Base-by-base conservation (phyloP, 2,888 invertebrate species). In the Iselma pallidipennis region DNA sequence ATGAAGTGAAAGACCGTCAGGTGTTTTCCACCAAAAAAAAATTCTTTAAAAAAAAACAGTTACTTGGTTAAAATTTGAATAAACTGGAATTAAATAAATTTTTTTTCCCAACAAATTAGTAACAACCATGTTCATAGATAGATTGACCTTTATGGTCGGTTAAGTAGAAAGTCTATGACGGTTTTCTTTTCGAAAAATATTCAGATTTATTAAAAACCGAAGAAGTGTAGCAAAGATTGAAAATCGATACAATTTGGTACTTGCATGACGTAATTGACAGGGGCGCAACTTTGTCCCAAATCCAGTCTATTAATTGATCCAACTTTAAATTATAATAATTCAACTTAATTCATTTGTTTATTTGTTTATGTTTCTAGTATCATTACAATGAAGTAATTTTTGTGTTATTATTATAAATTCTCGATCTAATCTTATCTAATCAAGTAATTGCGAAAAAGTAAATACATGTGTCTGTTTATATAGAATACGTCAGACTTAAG, bases 81-180 rank as follows among this genome's bases (percentile, higher is more conserved):
- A 29, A 12, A 29, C 12, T 29, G 3, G 29, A 9, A 29, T 29
- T 29, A 29, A 29, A 10, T 29, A 6, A 25, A 25, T 14, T 7
- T 9, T 1, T 5, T 50, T 50, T 49, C 5, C 10, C 12, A 23
- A 23, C 49, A 37, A 16, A 16, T 37, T 37, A 37, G 5, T 37
- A 16, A 7, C 7, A 16, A 7, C 7, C 14, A 14, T 16, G 7
- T 16, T 7, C 21, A 49, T 26, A 5, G n/a, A 26, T 16, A 29
- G 52, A 16, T 33, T 29, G 52, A 52, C 26, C 19, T 52, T 52
- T 52, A 29, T 31, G 52, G 31, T 31, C 31, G 21, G 29, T 31
- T 52, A 28, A 29, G 52, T 52, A 52, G 52, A 52, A 52, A 52
- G 52, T 52, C 29, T 19, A 42, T 10, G 45, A 45, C 21, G 21